Evolutionary conservation across 2,797 vertebrate species (phyloP).

Genomic region (Acanthurus lineatus): DNA sequence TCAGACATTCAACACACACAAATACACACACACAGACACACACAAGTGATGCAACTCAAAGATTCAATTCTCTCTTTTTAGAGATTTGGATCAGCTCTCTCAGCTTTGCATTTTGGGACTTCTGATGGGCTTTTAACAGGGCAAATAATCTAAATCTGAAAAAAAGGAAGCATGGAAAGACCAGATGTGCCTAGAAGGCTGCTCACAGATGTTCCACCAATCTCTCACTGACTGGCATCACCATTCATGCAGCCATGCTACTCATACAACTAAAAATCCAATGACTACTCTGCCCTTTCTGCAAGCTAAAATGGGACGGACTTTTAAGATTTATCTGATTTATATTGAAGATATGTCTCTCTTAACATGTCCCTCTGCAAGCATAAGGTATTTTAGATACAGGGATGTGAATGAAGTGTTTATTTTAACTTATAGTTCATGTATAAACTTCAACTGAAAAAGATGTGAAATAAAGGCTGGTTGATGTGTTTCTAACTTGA

Average conservation of each 20-base stretch:
- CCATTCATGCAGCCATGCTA: neutral
- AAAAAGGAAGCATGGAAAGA: neutral
- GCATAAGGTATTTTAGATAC: neutral
- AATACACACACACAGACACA: neutral
- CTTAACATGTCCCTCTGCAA: neutral
- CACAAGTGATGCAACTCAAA: too few species aligned
- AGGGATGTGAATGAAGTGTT: constrained; percentile 2
- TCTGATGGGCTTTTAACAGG: neutral
- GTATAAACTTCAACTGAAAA: constrained; percentile 5
- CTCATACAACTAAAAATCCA: neutral
- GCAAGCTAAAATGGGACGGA: neutral
- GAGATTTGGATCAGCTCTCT: neutral
- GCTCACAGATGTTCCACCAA: neutral
- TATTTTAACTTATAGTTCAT: neutral
- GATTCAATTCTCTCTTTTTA: too few species aligned
- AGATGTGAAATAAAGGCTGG: neutral
- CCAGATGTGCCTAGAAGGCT: too few species aligned
- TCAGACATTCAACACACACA: neutral
- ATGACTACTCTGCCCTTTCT: neutral
- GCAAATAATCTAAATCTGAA: neutral
- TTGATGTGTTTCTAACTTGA: constrained; percentile 6
- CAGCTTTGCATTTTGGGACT: neutral
- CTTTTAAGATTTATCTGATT: neutral
- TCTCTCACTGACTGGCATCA: too few species aligned
- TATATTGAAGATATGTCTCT: neutral